Evolutionary conservation across 2,113 vertebrate species (phyloP), one percentile per base, ranked within the genome.

Genomic region (Archilochus colubris): DNA sequence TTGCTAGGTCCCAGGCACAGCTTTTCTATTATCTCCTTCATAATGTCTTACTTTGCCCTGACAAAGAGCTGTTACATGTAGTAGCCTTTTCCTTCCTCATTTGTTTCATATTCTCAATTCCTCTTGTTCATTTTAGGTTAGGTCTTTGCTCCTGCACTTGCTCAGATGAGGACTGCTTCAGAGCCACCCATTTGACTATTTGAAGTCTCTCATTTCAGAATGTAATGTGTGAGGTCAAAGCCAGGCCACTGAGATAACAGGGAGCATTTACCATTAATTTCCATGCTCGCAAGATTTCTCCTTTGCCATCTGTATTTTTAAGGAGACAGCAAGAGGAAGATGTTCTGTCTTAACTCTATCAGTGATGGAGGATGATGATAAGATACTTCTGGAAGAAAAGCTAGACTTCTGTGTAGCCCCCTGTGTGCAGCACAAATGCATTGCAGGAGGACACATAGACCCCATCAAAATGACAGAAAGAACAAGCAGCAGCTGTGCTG

Each of bases 381-480:
- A 81, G 30, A 31, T 64, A 48, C 44, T 38, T 33, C 70, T 48
- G 30, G 44, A 22, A 61, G 38, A 31, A 44, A 44, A 13, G 19
- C 33, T 31, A 67, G 40, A 16, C 50, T 83, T 51, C 8, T 22
- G 40, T 20, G 58, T 38, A 48, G 44, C 10, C 30, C 66, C 13
- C 0, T 40, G 28, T 14, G 36, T 40, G 53, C 33, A 79, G 43
- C 4, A 12, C 40, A 69, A 53, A 68, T 5, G 38, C 18, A 30
- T 3, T 46, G 30, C 36, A 66, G 24, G 14, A 63, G 14, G 7
- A 12, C 40, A 40, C 2, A 2, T 12, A 44, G 57, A 58, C 1
- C 10, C 36, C 79, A 64, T 5, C 0, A 0, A 55, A 36, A 44
- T 6, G 1, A n/a, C 0, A 0, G 0, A 9, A 17, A 25, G 5